A percentile compares a stretch with the other conserved stretches of the same genome.
Conservation (phyloP, 1,140 invertebrate genomes). For the Eufriesea mexicana region DNA sequence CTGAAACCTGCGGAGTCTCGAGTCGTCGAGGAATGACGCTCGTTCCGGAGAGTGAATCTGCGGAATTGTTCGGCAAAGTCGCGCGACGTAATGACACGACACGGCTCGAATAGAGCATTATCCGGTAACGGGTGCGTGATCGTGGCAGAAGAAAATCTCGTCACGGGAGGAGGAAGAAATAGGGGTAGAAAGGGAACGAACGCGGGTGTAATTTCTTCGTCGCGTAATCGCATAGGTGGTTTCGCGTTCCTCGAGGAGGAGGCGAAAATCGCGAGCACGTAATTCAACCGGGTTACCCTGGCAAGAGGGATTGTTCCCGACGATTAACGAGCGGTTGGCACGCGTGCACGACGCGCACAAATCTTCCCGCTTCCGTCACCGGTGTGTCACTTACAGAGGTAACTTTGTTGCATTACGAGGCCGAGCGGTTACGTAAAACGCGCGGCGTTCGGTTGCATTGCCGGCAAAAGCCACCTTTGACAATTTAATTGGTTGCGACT, state of each 20-base stretch:
- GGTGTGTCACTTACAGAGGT: slow-evolving; percentile 14
- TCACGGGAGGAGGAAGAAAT: background rate
- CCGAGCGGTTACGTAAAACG: slow-evolving; percentile 22
- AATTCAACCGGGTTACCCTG: background rate
- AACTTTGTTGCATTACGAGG: slow-evolving; percentile 16
- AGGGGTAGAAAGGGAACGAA: background rate
- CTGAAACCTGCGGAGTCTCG: background rate
- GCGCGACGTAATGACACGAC: slow-evolving; percentile 34
- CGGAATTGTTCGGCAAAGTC: slow-evolving; percentile 24
- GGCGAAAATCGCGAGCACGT: slow-evolving; percentile 29
- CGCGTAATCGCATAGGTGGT: background rate
- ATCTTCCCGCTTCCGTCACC: slow-evolving; percentile 18
- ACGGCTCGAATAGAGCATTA: slow-evolving; percentile 1
- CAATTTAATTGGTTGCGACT: slow-evolving; percentile 46
- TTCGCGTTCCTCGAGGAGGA: background rate
- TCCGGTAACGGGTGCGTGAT: slow-evolving; percentile 2
- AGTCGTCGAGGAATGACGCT: background rate
- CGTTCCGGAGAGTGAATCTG: background rate
- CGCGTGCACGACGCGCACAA: slow-evolving; percentile 12
- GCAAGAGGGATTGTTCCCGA: slow-evolving; percentile 13
- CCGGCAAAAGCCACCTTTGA: slow-evolving; percentile 31
- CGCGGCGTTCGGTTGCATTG: background rate
- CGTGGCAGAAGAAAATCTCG: slow-evolving; percentile 17
- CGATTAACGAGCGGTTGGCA: slow-evolving; percentile 37
- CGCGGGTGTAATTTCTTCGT: background rate